Evolutionary conservation across 2,797 vertebrate species (phyloP), one percentile per base, ranked within the genome.

Genomic region (Coendou prehensilis): DNA sequence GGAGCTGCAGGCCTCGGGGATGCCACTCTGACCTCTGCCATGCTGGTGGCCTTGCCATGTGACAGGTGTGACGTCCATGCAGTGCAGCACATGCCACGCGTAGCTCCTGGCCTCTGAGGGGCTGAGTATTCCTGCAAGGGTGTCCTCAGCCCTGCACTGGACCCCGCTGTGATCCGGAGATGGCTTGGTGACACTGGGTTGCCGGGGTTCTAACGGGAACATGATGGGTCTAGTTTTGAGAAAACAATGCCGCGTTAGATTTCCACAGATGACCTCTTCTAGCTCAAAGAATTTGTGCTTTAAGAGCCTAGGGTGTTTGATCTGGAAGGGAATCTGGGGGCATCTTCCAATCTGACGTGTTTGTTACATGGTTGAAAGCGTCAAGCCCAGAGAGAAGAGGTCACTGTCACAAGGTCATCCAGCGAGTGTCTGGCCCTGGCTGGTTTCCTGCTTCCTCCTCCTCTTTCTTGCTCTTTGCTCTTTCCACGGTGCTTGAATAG

Each of bases 161-260:
- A 1, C 11, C 4, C 91, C 99, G 98, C 98, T 99, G 99, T 79
- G 83, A 17, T 73, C 98, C 98, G 98, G 98, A 98, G 98, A 89
- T 91, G 98, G 97, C 97, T 99, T 98, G 98, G 97, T 98, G 98
- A 99, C 98, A 99, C 37, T 33, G 98, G 98, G 98, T 98, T 99
- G 98, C 98, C 98, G 98, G 98, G 98, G 98, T 98, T 98, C 98
- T 99, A 98, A 98, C 98, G 98, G 99, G 98, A 98, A 98, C 96
- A 96, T 98, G 98, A 45, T 22, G 30, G 71, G 56, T 69, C n/a
- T 41, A 64, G 98, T 98, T 99, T 98, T 98, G 93, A 98, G 98
- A 98, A 98, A 98, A 98, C 98, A 98, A 98, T 98, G 98, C 98
- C 98, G 84, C 98, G 73, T 98, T 98, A 98, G 98, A 98, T 99